Evolutionary conservation across 2,797 vertebrate species (phyloP).

Genomic region (Gymnoscopelus microlampas): DNA sequence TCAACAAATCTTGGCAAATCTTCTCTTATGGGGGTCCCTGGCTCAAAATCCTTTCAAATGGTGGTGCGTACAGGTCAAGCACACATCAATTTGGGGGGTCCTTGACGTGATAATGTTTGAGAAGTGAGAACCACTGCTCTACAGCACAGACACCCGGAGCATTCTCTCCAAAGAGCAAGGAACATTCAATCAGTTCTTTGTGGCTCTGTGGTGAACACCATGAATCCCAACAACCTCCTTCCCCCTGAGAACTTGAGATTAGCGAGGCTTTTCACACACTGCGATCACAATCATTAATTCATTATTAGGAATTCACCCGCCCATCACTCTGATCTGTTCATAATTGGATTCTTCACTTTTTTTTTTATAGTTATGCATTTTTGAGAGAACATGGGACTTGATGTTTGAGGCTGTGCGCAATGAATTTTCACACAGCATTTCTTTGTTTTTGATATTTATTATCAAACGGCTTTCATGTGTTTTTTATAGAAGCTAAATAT

Average conservation of each 20-base stretch:
- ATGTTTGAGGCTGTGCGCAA: too few species aligned
- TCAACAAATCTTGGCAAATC: too few species aligned
- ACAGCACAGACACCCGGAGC: too few species aligned
- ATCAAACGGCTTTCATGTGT: neutral
- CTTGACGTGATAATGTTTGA: too few species aligned
- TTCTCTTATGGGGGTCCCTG: too few species aligned
- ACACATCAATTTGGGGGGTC: too few species aligned
- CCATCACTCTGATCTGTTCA: neutral
- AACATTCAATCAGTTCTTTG: neutral
- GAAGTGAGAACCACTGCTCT: too few species aligned
- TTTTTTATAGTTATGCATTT: neutral
- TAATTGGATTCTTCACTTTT: constrained; percentile 2
- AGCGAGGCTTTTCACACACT: neutral
- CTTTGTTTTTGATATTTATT: too few species aligned
- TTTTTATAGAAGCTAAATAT: neutral
- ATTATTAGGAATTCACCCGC: neutral
- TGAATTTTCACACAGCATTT: too few species aligned
- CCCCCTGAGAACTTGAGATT: neutral
- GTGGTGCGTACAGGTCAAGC: too few species aligned
- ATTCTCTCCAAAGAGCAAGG: neutral
- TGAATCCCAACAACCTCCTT: neutral
- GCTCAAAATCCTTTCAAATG: too few species aligned
- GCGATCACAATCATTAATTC: neutral
- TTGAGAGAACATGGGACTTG: too few species aligned
- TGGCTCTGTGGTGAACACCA: neutral